A percentile compares a stretch with the other conserved stretches of the same genome.
phyloP scores from a whole-genome alignment of 1,140 invertebrate species.

The Procambarus clarkii region DNA sequence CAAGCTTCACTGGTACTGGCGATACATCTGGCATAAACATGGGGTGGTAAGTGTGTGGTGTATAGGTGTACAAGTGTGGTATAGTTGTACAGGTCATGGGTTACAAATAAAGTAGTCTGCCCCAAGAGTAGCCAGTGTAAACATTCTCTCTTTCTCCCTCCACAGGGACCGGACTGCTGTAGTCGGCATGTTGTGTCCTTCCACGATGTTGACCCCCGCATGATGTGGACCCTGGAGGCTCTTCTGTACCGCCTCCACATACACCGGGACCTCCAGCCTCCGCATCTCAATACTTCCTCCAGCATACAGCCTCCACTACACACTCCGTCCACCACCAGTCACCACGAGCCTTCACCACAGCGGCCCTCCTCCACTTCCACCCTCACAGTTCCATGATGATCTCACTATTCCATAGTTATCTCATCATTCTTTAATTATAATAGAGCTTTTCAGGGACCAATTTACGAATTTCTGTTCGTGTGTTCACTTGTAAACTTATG shows the following conservation, averaged over 20 bases:
- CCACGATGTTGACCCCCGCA: conserved; percentile 47
- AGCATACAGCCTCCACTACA: neutral
- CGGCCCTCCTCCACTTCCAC: no score
- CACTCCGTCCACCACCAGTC: neutral
- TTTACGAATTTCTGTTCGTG: no score
- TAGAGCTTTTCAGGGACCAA: no score
- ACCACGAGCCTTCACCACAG: no score
- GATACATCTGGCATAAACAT: conserved; percentile 58
- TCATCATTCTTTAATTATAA: no score
- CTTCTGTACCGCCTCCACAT: conserved; percentile 39
- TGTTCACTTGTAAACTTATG: no score
- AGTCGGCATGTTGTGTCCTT: conserved; percentile 43
- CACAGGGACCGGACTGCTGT: conserved; percentile 53
- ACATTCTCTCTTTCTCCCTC: neutral
- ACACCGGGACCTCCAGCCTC: conserved; percentile 48
- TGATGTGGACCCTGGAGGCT: conserved; percentile 59
- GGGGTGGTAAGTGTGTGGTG: conserved; percentile 34
- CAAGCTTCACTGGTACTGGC: conserved; percentile 64
- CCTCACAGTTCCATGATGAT: no score
- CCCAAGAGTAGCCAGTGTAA: no score
- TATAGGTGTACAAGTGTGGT: no score
- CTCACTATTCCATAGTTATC: no score
- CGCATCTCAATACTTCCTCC: conserved; percentile 36
- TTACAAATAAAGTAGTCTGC: neutral
- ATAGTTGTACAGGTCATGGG: neutral